Conservation (phyloP, 2,113 vertebrate genomes). For the Chauna torquata region DNA sequence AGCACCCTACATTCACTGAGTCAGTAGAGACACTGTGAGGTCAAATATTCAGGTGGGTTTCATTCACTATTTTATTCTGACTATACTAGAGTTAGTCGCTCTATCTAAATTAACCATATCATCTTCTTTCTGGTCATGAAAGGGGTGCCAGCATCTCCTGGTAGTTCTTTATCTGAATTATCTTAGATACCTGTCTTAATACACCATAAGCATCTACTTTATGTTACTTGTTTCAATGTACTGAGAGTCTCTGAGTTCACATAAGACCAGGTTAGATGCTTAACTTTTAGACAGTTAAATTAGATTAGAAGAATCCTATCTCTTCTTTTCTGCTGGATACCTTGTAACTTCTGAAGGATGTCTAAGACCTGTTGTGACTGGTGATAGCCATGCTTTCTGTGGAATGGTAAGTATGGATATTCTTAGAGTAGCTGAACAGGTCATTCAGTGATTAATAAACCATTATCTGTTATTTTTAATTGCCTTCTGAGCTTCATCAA, state of each 20-base stretch:
- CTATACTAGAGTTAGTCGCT: not conserved
- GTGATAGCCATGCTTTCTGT: not conserved
- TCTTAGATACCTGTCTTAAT: not conserved
- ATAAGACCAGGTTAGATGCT: not conserved
- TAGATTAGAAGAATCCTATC: not conserved
- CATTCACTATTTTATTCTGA: not conserved
- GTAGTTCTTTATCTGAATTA: not conserved
- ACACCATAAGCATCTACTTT: not conserved
- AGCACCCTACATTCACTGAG: not conserved
- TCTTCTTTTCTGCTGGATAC: not conserved
- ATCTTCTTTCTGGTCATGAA: not conserved
- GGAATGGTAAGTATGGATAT: constrained; percentile 29
- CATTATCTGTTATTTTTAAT: not conserved
- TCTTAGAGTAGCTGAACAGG: constrained; percentile 18
- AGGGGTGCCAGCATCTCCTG: not conserved
- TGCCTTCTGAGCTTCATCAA: not conserved
- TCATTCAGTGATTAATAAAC: not conserved
- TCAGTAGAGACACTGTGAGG: not conserved
- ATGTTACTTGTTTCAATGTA: not conserved
- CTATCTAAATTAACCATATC: not conserved
- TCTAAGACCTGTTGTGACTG: not conserved
- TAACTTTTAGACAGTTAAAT: not conserved
- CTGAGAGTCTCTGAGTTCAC: not conserved
- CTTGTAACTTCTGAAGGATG: not conserved
- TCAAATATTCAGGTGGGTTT: not conserved